Evolutionary conservation across 2,113 vertebrate species (phyloP).

Genomic region (Burhinus bistriatus): DNA sequence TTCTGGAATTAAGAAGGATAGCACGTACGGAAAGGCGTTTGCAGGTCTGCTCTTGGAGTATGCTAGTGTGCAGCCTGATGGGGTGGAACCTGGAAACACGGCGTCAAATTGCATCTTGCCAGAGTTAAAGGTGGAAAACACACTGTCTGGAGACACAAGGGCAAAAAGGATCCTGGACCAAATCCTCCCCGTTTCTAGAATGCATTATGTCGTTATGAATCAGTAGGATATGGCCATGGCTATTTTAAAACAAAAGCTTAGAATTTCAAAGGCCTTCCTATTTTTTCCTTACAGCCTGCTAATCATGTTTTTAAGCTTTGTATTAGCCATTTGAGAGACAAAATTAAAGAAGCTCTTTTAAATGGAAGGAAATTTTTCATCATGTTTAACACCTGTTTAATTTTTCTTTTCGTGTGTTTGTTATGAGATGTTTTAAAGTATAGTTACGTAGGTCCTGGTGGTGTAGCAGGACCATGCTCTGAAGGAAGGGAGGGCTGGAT

Average conservation of each 20-base stretch:
- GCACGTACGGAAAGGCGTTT: rapidly evolving
- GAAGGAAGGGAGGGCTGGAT: not conserved
- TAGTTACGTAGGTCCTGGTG: not conserved
- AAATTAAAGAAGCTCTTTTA: not conserved
- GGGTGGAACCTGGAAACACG: not conserved
- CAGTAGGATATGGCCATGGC: not conserved
- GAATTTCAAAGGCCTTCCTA: not conserved
- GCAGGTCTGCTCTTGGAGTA: not conserved
- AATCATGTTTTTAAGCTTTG: not conserved
- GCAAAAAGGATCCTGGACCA: not conserved
- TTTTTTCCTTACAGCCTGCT: not conserved
- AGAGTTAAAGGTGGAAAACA: not conserved
- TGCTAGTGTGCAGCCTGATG: rapidly evolving
- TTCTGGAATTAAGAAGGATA: not conserved
- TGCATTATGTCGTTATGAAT: not conserved
- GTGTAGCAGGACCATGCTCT: too few species aligned
- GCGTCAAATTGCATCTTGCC: not conserved
- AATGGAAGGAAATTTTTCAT: not conserved
- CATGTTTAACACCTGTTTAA: not conserved
- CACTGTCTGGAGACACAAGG: not conserved
- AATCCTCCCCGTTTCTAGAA: not conserved
- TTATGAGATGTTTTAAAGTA: not conserved
- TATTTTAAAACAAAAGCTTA: not conserved
- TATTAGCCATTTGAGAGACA: not conserved
- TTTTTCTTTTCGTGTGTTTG: not conserved